Evolutionary conservation across 2,113 vertebrate species (phyloP), one percentile per base, ranked within the genome.

Genomic region (Myotis yumanensis): DNA sequence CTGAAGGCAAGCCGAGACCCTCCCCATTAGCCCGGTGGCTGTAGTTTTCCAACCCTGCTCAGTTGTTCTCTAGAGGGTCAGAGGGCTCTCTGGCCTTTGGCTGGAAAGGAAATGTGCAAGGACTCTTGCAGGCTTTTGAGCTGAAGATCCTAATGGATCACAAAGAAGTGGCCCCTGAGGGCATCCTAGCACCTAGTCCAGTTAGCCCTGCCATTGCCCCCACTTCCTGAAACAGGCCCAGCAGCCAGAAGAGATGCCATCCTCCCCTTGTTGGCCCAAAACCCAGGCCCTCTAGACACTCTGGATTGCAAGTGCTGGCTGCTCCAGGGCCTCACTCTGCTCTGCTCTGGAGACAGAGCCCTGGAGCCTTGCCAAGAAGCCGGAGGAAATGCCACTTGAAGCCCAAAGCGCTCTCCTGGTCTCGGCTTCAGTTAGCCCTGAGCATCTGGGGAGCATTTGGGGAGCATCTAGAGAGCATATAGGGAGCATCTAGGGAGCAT

Each of bases 111-210:
- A 77, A 81, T 3, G 1, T 14, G 32, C 80, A 88, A 91, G 89
- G 84, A 79, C 81, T 69, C 83, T 91, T 11, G 7, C 3, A 15
- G 46, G 69, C 37, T 93, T 97, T 80, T 90, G 77, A 90, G 77
- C 89, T 77, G 86, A 86, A 88, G 91, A 75, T 79, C 66, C 92
- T 23, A 6, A 9, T 0, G 52, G 54, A 75, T 0, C 0, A 10
- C 86, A 80, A 43, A 93, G 52, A 94, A 96, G 95, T 84, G 79
- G 88, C 35, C 43, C 28, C 28, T 82, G 90, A 93, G 95, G 62
- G 84, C 90, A 90, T 95, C 93, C 64, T 82, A 95, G 75, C 37
- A 30, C 85, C 94, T 71, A 89, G 93, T 92, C 73, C 80, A 40
- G 82, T 75, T 48, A 11, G 35, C 18, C 48, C 48, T 75, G 68